Evolutionary conservation across 2,113 vertebrate species (phyloP), one percentile per base, ranked within the genome.

Genomic region (Asarcornis scutulata): DNA sequence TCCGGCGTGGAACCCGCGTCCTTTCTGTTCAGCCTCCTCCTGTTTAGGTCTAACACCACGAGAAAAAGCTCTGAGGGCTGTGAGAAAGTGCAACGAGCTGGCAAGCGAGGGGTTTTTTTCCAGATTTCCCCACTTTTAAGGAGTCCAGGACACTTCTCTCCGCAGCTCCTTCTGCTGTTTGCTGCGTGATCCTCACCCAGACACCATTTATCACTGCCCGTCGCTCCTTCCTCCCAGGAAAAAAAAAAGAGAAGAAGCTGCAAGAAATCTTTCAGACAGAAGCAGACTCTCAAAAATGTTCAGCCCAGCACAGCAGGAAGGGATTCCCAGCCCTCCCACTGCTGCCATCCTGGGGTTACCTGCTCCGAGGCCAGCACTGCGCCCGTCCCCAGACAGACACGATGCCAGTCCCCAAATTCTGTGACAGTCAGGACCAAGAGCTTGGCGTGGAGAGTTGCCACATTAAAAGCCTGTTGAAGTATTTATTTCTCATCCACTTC

Each of bases 401-500:
- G 22, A 31, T 22, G 1, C 0, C 34, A 34, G 27, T 4, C 53
- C 63, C 84, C 27, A 36, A 38, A 2, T 2, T 44, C 63, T 6
- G 13, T 5, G n/a, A 25, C 34, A 13, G 59, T 23, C 75, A 50
- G 82, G 58, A 25, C 79, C 3, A 32, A 53, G 73, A 53, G 64
- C 83, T 46, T 4, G 58, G 68, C 86, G 56, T 0, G 14, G 40
- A 85, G 72, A 1, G 17, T 48, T 2, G 5, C 79, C 68, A 86
- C 69, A 40, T 26, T 13, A 7, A 29, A 8, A 96, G 94, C 96
- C 93, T 96, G 96, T 77, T 62, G 96, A 97, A 97, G 95, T 95
- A 95, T 98, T 98, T 98, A 97, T 98, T 98, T 40, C 90, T 92
- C 96, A 96, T 96, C 97, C 97, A 95, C 95, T 97, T 96, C 95